Conservation (phyloP, 2,113 vertebrate genomes). For the Psilopsiagon aymara region DNA sequence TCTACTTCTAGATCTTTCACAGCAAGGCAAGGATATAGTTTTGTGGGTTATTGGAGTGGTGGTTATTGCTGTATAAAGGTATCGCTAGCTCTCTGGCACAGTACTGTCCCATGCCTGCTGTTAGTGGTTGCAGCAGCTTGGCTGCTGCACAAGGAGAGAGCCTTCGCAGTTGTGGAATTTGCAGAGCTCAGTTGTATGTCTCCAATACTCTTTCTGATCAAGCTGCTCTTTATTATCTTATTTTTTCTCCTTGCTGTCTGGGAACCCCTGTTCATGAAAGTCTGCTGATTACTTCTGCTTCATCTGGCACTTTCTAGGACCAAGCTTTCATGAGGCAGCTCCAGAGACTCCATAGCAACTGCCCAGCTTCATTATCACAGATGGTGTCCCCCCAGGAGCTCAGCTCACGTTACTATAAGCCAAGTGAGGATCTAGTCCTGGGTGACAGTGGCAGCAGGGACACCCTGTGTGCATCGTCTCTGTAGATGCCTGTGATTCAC, state of each 20-base stretch:
- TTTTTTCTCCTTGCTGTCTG: background rate
- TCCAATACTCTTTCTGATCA: background rate
- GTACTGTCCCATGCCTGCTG: background rate
- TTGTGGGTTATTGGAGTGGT: background rate
- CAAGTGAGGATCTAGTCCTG: background rate
- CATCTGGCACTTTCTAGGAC: background rate
- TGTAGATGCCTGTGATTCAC: rapidly evolving
- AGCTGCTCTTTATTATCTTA: background rate
- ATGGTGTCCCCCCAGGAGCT: rapidly evolving
- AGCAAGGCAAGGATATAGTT: background rate
- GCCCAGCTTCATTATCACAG: rapidly evolving
- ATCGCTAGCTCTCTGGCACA: background rate
- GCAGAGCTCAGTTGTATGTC: background rate
- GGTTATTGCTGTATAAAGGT: background rate
- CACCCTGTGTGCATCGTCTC: rapidly evolving
- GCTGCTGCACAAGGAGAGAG: background rate
- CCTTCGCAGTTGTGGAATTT: background rate
- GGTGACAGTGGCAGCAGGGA: background rate
- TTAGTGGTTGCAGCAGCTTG: background rate
- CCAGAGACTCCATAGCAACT: background rate
- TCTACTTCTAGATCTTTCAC: background rate
- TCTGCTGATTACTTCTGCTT: constrained; percentile 18
- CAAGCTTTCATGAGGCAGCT: background rate
- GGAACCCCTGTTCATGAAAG: background rate
- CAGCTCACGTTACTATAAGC: rapidly evolving